Evolutionary conservation across 2,888 invertebrate species (phyloP).

Genomic region (Himalopsyche tibetana): DNA sequence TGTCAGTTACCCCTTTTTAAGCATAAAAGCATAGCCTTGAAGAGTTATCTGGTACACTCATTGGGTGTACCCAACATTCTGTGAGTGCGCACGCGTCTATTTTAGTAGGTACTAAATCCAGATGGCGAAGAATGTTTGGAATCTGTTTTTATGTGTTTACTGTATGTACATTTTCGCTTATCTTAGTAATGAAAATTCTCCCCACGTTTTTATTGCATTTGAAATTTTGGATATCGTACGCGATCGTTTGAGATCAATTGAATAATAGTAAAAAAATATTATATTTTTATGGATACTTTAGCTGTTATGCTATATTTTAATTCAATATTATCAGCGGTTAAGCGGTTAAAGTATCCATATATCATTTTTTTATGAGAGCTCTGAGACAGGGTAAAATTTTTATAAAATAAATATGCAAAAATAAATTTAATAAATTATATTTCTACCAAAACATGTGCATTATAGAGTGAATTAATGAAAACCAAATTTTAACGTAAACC

Average conservation of each 20-base stretch:
- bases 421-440: no score
- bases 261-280: neutral
- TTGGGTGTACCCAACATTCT: neutral
- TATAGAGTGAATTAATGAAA: no score
- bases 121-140: neutral
- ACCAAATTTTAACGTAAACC: no score
- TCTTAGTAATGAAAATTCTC: neutral
- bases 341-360: no score
- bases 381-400: no score
- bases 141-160: slow-evolving; percentile 20
- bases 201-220: neutral
- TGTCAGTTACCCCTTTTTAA: no score
- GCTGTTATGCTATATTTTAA: neutral
- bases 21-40: neutral
- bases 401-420: no score
- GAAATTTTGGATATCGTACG: slow-evolving; percentile 14
- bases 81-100: neutral
- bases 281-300: neutral
- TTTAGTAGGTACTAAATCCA: slow-evolving; percentile 15
- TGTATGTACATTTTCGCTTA: neutral
- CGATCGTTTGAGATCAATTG: slow-evolving; percentile 47
- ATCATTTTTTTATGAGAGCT: no score
- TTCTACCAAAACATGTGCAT: no score
- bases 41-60: neutral
- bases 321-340: neutral